Conservation (phyloP, 2,888 invertebrate species). For the Latrodectus hesperus region DNA sequence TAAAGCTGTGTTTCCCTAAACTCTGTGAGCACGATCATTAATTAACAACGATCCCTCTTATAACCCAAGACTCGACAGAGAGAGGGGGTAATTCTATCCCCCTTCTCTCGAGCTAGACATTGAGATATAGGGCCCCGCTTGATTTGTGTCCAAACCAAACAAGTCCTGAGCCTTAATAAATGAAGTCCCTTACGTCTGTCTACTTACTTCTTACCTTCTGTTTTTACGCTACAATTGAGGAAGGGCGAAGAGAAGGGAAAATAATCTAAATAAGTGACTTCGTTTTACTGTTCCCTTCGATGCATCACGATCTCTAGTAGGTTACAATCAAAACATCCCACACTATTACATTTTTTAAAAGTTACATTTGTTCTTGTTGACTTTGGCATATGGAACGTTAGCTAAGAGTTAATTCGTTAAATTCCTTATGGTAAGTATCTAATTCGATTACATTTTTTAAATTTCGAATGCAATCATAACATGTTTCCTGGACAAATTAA, state of each 20-base stretch:
- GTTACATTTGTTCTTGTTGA: too few relatives aligned
- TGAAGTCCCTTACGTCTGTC: constrained; percentile 45
- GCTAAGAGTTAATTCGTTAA: too few relatives aligned
- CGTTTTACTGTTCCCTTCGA: too few relatives aligned
- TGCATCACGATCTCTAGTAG: too few relatives aligned
- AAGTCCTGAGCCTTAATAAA: constrained; percentile 63
- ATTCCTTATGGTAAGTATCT: too few relatives aligned
- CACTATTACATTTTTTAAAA: too few relatives aligned
- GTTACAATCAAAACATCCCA: too few relatives aligned
- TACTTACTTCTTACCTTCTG: constrained; percentile 62
- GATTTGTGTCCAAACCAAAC: constrained; percentile 66
- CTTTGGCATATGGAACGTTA: too few relatives aligned
- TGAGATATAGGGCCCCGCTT: constrained; percentile 66
- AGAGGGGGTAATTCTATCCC: constrained; percentile 38
- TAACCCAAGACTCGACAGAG: constrained; percentile 56
- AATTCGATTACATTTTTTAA: too few relatives aligned
- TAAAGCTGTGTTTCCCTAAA: constrained; percentile 69
- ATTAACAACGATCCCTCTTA: constrained; percentile 61
- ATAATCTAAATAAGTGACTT: constrained; percentile 29
- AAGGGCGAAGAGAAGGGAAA: constrained; percentile 29
- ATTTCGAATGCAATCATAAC: too few relatives aligned
- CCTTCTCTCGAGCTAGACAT: constrained; percentile 26
- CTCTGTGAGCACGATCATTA: constrained; percentile 67
- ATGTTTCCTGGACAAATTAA: too few relatives aligned
- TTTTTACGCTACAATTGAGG: constrained; percentile 65